Conservation (phyloP, 2,797 vertebrate genomes). For the Anguilla marmorata region DNA sequence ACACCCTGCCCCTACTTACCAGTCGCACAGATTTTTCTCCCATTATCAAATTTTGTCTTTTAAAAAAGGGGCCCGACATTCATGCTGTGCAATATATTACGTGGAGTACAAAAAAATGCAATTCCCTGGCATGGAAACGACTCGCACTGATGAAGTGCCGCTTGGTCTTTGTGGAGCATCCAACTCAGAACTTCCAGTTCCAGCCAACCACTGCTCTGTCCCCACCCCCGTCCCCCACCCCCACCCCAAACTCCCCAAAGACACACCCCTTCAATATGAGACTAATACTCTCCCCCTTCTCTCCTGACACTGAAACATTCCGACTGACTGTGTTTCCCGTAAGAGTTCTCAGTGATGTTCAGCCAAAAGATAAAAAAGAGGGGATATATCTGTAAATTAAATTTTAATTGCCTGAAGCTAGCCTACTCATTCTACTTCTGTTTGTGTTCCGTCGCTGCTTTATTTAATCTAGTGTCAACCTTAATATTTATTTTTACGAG, state of each 20-base stretch:
- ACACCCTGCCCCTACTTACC: not conserved
- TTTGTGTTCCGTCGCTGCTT: not conserved
- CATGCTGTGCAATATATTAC: constrained; percentile 8
- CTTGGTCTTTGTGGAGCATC: constrained; percentile 17
- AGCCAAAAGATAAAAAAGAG: constrained; percentile 25
- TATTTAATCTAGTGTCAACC: not conserved
- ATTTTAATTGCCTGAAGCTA: not conserved
- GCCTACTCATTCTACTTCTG: not conserved
- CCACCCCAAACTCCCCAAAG: constrained; percentile 42
- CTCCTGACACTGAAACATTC: constrained; percentile 70
- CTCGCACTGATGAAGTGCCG: not conserved
- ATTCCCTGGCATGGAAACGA: not conserved
- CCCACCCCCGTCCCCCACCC: not conserved
- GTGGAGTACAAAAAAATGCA: not conserved
- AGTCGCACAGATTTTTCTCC: not conserved
- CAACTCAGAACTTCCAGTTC: not conserved
- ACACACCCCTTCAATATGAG: constrained; percentile 36
- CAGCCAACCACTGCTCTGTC: not conserved
- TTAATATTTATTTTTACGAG: not conserved
- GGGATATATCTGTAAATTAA: not conserved
- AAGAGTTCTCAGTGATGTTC: constrained; percentile 59
- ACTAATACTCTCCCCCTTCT: constrained; percentile 42
- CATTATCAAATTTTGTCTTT: not conserved
- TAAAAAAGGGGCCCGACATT: not conserved
- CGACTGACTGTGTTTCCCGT: constrained; percentile 62